Base-by-base conservation (phyloP, 2,888 invertebrate species). In the Hypsopygia costalis region DNA sequence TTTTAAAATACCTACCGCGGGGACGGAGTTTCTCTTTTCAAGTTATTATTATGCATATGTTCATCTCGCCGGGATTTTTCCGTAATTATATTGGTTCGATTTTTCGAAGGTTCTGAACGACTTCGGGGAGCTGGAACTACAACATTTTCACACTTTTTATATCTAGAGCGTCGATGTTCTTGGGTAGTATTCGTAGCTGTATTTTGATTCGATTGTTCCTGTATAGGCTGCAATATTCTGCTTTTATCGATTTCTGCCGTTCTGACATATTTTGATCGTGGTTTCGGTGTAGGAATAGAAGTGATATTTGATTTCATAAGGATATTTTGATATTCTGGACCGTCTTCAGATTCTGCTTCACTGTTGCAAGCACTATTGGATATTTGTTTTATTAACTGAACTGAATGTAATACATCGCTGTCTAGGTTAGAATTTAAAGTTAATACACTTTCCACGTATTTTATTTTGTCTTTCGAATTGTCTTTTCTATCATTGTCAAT, bases 291-390 rank as follows among this genome's bases (percentile, higher is more conserved):
- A 5, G 87, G 86, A 22, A 76, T 55, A 9, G 80, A 81, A 28
- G 71, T 62, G 47, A 68, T 70, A 46, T 68, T 69, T 6, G 55
- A 57, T 60, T 72, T 74, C 12, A 72, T 40, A 27, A 76, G 71
- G 49, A 87, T 47, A 49, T 88, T 88, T 64, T 81, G 77, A 60
- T 87, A 88, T 46, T 85, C 81, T 21, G 76, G 77, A 1, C 61
- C 50, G 43, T 85, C 85, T 43, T 85, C 85, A 25, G 82, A 82
- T 54, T 82, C 82, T n/a, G 73, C 69, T 57, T 87, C 87, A 47
- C 87, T 87, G 28, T 79, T 85, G 46, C 83, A 78, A 11, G 77
- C 77, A 49, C 87, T 85, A 47, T 66, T 81, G 11, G 87, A 78
- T 44, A 80, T 66, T 58, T 77, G 69, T 52, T 82, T 79, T 44